A percentile compares a stretch with the other conserved stretches of the same genome.
These are phyloP conservation scores for Seriola dumerili DNA, from an alignment of 2,113 vertebrate species.

Conservation along the genomic window DNA sequence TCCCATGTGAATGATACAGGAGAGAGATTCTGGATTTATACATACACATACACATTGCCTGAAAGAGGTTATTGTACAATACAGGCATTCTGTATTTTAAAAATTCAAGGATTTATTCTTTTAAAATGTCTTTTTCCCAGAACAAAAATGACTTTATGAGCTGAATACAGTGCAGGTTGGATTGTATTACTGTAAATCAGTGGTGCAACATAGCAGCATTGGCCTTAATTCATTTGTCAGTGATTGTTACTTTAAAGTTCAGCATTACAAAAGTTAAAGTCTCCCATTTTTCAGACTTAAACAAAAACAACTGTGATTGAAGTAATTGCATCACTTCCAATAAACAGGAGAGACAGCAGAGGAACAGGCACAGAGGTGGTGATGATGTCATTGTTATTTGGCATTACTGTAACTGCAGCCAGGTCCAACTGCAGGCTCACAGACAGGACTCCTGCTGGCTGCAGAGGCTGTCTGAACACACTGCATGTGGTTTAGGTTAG, in stretches of 20 bases:
- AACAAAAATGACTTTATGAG: no score
- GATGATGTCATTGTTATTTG: slow-evolving; percentile 67
- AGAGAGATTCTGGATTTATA: background rate
- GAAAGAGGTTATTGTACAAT: no score
- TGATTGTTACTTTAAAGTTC: slow-evolving; percentile 16
- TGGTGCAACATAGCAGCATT: background rate
- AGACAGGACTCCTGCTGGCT: slow-evolving; percentile 42
- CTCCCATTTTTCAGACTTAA: slow-evolving; percentile 7
- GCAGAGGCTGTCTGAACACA: slow-evolving; percentile 16
- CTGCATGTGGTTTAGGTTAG: slow-evolving; percentile 79
- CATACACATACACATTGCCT: no score
- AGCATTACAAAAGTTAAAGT: background rate
- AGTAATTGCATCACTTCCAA: slow-evolving; percentile 57
- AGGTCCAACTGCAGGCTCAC: slow-evolving; percentile 42
- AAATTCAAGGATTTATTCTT: background rate
- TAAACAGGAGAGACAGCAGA: slow-evolving; percentile 45
- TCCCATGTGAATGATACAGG: background rate
- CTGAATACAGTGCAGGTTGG: background rate
- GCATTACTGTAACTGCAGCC: slow-evolving; percentile 62
- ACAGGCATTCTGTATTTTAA: background rate
- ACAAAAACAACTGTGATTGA: slow-evolving; percentile 34
- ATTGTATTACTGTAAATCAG: background rate
- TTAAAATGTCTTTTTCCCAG: background rate
- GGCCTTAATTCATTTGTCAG: background rate
- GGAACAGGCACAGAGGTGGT: slow-evolving; percentile 19